These are phyloP conservation scores for Chinchilla lanigera DNA, from an alignment of 2,113 vertebrate species.

Conservation along the genomic window DNA sequence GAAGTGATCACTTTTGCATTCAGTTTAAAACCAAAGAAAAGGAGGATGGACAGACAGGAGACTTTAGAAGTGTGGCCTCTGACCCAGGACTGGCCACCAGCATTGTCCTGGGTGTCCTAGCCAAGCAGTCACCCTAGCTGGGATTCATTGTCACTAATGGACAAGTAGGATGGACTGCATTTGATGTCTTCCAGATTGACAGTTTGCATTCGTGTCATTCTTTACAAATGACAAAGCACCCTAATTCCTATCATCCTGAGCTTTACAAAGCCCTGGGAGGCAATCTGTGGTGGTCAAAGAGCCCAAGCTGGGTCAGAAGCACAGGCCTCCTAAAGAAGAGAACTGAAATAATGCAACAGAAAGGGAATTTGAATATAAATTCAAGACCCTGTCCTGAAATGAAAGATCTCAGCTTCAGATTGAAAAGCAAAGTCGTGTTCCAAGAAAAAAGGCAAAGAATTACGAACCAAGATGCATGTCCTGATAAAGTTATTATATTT, in stretches of 20 bases:
- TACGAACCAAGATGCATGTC: background rate
- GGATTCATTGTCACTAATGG: background rate
- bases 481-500: background rate
- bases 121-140: background rate
- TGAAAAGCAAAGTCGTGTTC: background rate
- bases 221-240: background rate
- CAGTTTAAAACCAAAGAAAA: background rate
- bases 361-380: background rate
- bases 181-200: background rate
- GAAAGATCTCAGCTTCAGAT: background rate
- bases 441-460: background rate
- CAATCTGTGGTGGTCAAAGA: background rate
- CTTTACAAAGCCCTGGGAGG: too few species aligned
- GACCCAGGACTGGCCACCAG: background rate
- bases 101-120: background rate
- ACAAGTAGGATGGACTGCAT: background rate
- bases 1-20: background rate
- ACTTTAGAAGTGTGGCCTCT: background rate
- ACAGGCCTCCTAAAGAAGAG: background rate
- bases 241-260: background rate
- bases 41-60: background rate
- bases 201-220: background rate
- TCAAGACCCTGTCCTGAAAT: background rate
- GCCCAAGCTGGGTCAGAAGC: background rate
- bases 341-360: background rate